Evolutionary conservation across 2,797 vertebrate species (phyloP).

Genomic region (Sebastes paucispinis): DNA sequence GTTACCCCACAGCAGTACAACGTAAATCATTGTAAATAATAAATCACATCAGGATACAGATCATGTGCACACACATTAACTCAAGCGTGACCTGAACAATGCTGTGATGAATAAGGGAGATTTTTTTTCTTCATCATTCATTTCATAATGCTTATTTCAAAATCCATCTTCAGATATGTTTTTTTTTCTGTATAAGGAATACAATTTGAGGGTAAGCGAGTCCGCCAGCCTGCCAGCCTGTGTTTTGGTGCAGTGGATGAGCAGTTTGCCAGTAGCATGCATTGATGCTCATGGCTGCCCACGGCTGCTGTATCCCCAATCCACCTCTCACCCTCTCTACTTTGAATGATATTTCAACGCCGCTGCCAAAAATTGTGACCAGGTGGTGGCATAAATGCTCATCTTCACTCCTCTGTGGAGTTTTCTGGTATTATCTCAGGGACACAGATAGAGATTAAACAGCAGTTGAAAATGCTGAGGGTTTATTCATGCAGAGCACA

Average conservation of each 20-base stretch:
- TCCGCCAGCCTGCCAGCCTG: constrained; percentile 57
- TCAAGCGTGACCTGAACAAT: neutral
- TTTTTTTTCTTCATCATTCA: neutral
- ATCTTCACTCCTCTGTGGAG: neutral
- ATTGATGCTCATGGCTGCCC: constrained; percentile 60
- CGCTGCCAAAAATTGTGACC: constrained; percentile 18
- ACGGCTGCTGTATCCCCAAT: constrained; percentile 46
- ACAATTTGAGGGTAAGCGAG: constrained; percentile 48
- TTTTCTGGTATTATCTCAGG: neutral
- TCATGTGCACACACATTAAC: neutral
- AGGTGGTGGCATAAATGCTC: neutral
- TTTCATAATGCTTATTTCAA: neutral
- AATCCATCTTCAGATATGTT: neutral
- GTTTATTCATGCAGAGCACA: neutral
- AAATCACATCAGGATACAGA: constrained; percentile 5
- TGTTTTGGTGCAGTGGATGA: constrained; percentile 64
- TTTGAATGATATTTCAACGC: constrained; percentile 40
- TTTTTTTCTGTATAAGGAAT: neutral
- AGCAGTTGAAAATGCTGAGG: neutral
- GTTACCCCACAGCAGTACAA: neutral
- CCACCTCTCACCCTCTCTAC: constrained; percentile 54
- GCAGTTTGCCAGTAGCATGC: constrained; percentile 63
- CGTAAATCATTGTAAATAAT: constrained; percentile 1
- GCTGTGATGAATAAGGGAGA: neutral
- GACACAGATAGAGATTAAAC: neutral